Conservation (phyloP, 2,888 invertebrate species). For the Agonopterix heracliana region DNA sequence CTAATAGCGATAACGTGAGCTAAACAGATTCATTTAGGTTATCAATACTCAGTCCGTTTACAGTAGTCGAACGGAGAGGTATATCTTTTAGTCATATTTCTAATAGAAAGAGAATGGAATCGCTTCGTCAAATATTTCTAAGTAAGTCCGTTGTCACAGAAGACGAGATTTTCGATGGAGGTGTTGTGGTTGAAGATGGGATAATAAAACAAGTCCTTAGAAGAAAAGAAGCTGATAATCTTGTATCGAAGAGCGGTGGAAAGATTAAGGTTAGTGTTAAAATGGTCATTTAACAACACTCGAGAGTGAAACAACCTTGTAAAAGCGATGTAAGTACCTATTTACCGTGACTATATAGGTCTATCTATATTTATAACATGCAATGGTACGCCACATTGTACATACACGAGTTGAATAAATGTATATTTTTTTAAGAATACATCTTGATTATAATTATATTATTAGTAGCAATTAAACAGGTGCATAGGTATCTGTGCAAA, state of each 20-base stretch:
- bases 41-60: slow-evolving; percentile 14
- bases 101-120: background rate
- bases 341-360: too few relatives aligned
- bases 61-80: slow-evolving; percentile 21
- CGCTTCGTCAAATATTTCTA: slow-evolving; percentile 52
- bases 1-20: too few relatives aligned
- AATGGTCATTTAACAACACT: background rate
- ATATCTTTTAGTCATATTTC: slow-evolving; percentile 4
- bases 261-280: slow-evolving; percentile 66
- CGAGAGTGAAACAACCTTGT: too few relatives aligned
- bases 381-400: too few relatives aligned
- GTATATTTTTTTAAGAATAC: too few relatives aligned
- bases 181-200: slow-evolving; percentile 77
- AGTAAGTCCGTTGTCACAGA: slow-evolving; percentile 71
- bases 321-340: too few relatives aligned
- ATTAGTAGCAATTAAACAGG: too few relatives aligned
- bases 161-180: slow-evolving; percentile 71
- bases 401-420: too few relatives aligned
- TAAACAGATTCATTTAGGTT: too few relatives aligned
- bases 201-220: slow-evolving; percentile 73
- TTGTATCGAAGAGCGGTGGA: slow-evolving; percentile 58
- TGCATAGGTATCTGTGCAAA: too few relatives aligned
- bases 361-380: too few relatives aligned
- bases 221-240: slow-evolving; percentile 58
- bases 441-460: too few relatives aligned